These are phyloP conservation scores for Porites rus DNA, from an alignment of 92 coral and sea anemone genomes.

Conservation along the genomic window DNA sequence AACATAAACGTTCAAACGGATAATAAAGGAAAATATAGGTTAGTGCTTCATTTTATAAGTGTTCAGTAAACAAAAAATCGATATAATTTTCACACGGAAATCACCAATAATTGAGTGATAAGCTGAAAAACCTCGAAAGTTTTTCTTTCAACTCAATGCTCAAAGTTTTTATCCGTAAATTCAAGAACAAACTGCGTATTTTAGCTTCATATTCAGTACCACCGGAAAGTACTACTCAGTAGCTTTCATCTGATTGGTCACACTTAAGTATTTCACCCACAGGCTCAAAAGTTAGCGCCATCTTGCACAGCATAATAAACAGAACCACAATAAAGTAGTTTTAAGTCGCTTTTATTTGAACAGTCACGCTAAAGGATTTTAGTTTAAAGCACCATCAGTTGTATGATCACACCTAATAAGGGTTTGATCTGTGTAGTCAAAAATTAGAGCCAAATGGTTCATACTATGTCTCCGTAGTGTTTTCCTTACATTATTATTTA, in stretches of 20 bases:
- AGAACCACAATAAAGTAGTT: not conserved
- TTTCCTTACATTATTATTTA: not conserved
- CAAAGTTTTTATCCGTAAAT: not conserved
- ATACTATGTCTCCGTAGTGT: not conserved
- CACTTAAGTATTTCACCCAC: not conserved
- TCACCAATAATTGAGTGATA: too few relatives aligned
- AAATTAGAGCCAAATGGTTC: too few relatives aligned
- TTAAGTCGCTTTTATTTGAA: not conserved
- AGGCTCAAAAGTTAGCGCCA: not conserved
- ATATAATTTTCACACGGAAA: too few relatives aligned
- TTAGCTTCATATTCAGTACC: not conserved
- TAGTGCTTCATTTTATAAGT: not conserved
- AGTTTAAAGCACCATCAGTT: too few relatives aligned
- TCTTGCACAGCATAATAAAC: not conserved
- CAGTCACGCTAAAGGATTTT: not conserved
- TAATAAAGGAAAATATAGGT: constrained; percentile 89
- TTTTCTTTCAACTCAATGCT: not conserved
- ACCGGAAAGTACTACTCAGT: not conserved
- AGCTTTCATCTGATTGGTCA: not conserved
- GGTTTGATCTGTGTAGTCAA: too few relatives aligned
- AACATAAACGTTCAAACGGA: constrained; percentile 78
- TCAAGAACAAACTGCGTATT: not conserved
- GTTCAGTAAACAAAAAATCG: too few relatives aligned
- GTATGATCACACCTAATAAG: not conserved
- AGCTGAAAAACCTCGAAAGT: not conserved